Percentiles rank a stretch among this genome's conserved stretches.
Conservation (phyloP, 2,888 invertebrate genomes). For the Chloroclysta siterata region DNA sequence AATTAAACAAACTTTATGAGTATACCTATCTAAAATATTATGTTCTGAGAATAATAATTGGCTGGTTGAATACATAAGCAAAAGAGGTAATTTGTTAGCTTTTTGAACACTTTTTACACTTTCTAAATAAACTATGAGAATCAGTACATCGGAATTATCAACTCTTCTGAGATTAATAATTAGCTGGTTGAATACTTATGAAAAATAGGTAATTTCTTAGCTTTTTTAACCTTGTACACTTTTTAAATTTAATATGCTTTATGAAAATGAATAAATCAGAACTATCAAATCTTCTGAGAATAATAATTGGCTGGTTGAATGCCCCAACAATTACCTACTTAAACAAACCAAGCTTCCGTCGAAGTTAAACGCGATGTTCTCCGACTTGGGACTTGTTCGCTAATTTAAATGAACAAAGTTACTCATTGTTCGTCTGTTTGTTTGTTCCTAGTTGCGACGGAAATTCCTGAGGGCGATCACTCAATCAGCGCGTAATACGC, state of each 20-base stretch:
- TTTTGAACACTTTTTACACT: too few relatives aligned
- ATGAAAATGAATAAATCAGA: too few relatives aligned
- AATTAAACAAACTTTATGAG: too few relatives aligned
- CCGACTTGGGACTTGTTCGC: conserved; percentile 38
- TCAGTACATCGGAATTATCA: too few relatives aligned
- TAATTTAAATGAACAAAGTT: conserved; percentile 61
- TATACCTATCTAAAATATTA: too few relatives aligned
- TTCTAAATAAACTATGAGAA: too few relatives aligned
- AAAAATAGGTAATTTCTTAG: too few relatives aligned
- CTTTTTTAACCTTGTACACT: too few relatives aligned
- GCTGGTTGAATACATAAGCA: neutral
- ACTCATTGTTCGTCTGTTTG: conserved; percentile 53
- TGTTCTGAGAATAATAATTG: conserved; percentile 7
- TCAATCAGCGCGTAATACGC: neutral
- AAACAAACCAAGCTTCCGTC: conserved; percentile 24
- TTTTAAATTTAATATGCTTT: too few relatives aligned
- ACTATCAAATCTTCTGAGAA: conserved; percentile 3
- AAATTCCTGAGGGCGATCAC: neutral
- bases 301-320: conserved; percentile 19
- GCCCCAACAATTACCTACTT: conserved; percentile 30
- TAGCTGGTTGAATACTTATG: too few relatives aligned
- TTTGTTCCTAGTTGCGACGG: conserved; percentile 35
- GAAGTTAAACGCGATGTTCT: conserved; percentile 24
- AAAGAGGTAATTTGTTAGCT: too few relatives aligned
- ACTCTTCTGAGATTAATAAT: too few relatives aligned